These are phyloP conservation scores for Corythornis vintsioides DNA, from an alignment of 2,113 vertebrate genomes.

Conservation along the genomic window DNA sequence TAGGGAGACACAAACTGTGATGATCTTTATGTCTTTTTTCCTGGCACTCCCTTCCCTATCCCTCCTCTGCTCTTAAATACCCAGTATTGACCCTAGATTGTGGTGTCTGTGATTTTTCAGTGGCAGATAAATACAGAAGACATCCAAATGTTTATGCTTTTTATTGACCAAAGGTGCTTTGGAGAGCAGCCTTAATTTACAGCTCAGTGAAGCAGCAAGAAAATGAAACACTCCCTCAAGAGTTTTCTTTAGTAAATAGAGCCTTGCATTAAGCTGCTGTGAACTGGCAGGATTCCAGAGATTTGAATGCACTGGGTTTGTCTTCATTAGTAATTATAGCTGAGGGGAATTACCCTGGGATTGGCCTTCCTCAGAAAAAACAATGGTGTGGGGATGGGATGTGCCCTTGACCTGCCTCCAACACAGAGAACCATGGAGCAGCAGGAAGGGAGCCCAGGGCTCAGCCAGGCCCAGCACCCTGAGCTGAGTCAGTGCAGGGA, in stretches of 20 bases:
- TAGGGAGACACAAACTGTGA: neutral
- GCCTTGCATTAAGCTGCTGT: slow-evolving; percentile 34
- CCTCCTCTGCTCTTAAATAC: neutral
- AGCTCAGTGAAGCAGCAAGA: slow-evolving; percentile 57
- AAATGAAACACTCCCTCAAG: slow-evolving; percentile 55
- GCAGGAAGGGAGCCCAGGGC: no score
- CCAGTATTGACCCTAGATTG: neutral
- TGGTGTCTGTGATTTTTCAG: neutral
- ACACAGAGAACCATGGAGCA: neutral
- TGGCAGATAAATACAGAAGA: neutral
- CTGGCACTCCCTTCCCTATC: neutral
- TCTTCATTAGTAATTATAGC: slow-evolving; percentile 51
- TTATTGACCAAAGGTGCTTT: slow-evolving; percentile 36
- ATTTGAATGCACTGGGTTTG: slow-evolving; percentile 25
- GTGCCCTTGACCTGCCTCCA: neutral
- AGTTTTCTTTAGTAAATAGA: slow-evolving; percentile 15
- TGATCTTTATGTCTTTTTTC: neutral
- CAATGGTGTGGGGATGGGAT: neutral
- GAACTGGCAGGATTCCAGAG: slow-evolving; percentile 17
- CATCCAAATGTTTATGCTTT: slow-evolving; percentile 31
- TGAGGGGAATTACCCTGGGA: slow-evolving; percentile 6
- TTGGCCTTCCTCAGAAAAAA: neutral
- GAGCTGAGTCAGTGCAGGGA: no score
- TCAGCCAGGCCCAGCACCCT: no score
- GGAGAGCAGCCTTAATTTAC: slow-evolving; percentile 48